A percentile compares a stretch with the other conserved stretches of the same genome.
These are phyloP conservation scores for Semnornis frantzii DNA, from an alignment of 2,113 vertebrate genomes.

Conservation along the genomic window DNA sequence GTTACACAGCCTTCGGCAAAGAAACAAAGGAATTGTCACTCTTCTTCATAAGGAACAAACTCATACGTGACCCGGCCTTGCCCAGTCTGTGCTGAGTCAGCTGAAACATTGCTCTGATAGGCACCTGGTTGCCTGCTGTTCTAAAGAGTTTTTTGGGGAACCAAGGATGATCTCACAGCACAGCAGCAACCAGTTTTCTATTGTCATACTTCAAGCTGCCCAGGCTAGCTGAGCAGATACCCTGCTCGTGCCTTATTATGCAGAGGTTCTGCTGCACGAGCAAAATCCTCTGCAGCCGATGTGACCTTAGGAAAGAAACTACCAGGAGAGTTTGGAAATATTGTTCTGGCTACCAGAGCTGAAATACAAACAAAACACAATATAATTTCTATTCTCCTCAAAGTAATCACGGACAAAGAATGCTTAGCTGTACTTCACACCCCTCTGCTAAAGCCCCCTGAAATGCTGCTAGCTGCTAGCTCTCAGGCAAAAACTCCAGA, in stretches of 20 bases:
- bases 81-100: background rate
- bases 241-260: rapidly evolving
- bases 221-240: background rate
- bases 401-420: background rate
- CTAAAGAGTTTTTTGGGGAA: background rate
- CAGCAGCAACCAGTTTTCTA: background rate
- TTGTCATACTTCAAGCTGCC: background rate
- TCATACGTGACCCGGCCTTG: rapidly evolving
- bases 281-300: background rate
- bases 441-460: background rate
- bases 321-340: background rate
- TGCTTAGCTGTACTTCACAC: background rate
- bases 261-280: background rate
- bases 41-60: background rate
- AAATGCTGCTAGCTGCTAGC: rapidly evolving
- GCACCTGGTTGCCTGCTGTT: background rate
- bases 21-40: background rate
- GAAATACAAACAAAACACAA: background rate
- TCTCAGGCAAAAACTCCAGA: background rate
- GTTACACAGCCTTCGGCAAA: background rate
- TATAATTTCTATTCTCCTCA: background rate
- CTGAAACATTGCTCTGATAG: background rate
- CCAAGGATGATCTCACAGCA: background rate
- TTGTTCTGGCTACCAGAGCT: background rate
- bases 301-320: background rate